Evolutionary conservation across 2,113 vertebrate species (phyloP).

Genomic region (Sarotherodon lohbergeri): DNA sequence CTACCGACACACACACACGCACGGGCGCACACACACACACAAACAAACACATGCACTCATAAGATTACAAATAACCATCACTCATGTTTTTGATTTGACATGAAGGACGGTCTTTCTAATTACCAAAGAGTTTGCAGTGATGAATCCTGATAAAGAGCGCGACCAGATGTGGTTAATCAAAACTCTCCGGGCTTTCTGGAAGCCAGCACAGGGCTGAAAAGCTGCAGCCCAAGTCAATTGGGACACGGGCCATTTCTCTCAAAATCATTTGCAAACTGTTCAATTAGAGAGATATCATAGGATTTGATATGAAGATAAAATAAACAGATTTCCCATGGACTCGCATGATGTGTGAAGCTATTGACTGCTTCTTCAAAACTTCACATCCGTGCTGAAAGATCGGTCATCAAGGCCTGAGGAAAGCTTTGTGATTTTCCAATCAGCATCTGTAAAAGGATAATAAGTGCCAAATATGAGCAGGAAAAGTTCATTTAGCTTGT

Average conservation of each 20-base stretch:
- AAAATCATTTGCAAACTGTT: slow-evolving; percentile 26
- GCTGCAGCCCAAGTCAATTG: slow-evolving; percentile 35
- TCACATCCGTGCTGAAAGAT: not conserved
- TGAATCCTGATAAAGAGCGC: slow-evolving; percentile 55
- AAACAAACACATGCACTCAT: slow-evolving; percentile 8
- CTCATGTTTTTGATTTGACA: slow-evolving; percentile 62
- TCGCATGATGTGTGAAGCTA: not conserved
- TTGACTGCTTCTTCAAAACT: not conserved
- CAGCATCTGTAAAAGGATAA: not conserved
- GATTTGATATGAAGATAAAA: not conserved
- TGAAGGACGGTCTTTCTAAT: slow-evolving; percentile 55
- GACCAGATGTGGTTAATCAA: slow-evolving; percentile 47
- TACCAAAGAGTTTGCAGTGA: slow-evolving; percentile 44
- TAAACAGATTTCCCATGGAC: slow-evolving; percentile 4
- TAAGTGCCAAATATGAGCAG: not conserved
- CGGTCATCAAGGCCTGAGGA: not conserved
- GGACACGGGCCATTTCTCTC: slow-evolving; percentile 16
- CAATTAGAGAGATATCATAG: not conserved
- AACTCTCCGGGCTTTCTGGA: slow-evolving; percentile 15
- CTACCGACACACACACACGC: slow-evolving; percentile 15
- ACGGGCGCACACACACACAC: not conserved
- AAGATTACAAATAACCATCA: slow-evolving; percentile 58
- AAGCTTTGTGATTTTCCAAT: not conserved
- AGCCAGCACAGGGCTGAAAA: not conserved
- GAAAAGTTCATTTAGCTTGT: not conserved